Evolutionary conservation across 2,797 vertebrate genomes (phyloP).

Genomic region (Danio albolineatus): DNA sequence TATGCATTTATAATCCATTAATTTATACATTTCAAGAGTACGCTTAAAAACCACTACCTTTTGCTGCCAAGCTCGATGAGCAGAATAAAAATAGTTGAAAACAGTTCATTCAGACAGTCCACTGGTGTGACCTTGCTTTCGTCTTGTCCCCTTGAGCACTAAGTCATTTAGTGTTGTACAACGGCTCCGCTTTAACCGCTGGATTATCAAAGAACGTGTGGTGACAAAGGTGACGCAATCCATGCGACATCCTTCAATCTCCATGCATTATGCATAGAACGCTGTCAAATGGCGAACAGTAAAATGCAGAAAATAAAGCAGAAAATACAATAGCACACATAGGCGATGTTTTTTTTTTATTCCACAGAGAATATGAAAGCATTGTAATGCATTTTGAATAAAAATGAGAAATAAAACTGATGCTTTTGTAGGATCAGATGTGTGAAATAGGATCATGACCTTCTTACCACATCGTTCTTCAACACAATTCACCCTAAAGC

Average conservation of each 20-base stretch:
- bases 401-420: neutral
- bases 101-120: neutral
- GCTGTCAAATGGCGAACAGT: neutral
- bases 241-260: slow-evolving; percentile 39
- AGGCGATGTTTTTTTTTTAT: neutral
- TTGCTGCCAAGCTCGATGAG: neutral
- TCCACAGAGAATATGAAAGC: slow-evolving; percentile 6
- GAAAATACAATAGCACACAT: slow-evolving; percentile 9
- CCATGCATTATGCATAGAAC: slow-evolving; percentile 26
- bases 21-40: neutral
- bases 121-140: slow-evolving; percentile 16
- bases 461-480: slow-evolving; percentile 6
- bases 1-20: neutral
- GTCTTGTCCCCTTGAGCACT: slow-evolving; percentile 22
- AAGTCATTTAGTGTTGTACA: slow-evolving; percentile 27
- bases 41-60: neutral
- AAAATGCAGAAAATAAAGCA: slow-evolving; percentile 15
- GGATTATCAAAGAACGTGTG: slow-evolving; percentile 9
- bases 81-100: slow-evolving; percentile 7
- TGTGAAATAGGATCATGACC: slow-evolving; percentile 28
- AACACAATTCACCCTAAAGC: slow-evolving; percentile 24
- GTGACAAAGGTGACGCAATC: slow-evolving; percentile 30
- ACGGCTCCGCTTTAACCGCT: neutral
- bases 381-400: slow-evolving; percentile 3
- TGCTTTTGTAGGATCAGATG: slow-evolving; percentile 12